phyloP scores from a whole-genome alignment of 1,140 invertebrate species.

The Zaprionus taronus region DNA sequence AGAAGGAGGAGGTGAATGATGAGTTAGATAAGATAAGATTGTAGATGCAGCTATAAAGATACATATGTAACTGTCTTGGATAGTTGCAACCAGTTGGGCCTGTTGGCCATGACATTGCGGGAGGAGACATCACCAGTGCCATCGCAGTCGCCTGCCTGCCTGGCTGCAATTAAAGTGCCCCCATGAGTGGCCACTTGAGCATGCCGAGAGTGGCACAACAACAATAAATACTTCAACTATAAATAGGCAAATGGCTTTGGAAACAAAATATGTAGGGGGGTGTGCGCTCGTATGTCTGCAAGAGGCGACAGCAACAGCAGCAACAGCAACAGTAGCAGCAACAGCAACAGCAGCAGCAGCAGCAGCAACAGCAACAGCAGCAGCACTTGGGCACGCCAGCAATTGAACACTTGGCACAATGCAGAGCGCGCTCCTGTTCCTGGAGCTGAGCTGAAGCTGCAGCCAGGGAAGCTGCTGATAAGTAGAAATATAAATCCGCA shows the following conservation, averaged over 20 bases:
- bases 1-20: background rate
- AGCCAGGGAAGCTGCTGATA: slow-evolving; percentile 42
- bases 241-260: slow-evolving; percentile 80
- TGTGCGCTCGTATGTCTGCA: slow-evolving; percentile 8
- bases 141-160: slow-evolving; percentile 1
- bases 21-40: slow-evolving; percentile 1
- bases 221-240: slow-evolving; percentile 83
- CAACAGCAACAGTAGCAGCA: too few relatives aligned
- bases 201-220: slow-evolving; percentile 77
- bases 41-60: slow-evolving; percentile 24
- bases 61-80: slow-evolving; percentile 4
- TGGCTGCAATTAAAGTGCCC: slow-evolving; percentile 70
- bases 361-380: slow-evolving; percentile 29
- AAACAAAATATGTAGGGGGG: slow-evolving; percentile 65
- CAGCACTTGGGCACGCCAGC: slow-evolving; percentile 56
- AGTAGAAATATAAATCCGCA: slow-evolving; percentile 49
- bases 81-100: slow-evolving; percentile 64
- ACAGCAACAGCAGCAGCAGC: slow-evolving; percentile 20
- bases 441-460: slow-evolving; percentile 16
- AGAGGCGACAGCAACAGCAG: slow-evolving; percentile 20
- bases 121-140: slow-evolving; percentile 3
- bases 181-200: slow-evolving; percentile 76
- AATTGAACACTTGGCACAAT: slow-evolving; percentile 71
- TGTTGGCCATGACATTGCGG: slow-evolving; percentile 70
- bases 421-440: slow-evolving; percentile 22